A percentile compares a stretch with the other conserved stretches of the same genome.
These are phyloP conservation scores for Centrocercus urophasianus DNA, from an alignment of 2,113 vertebrate genomes.

Conservation along the genomic window DNA sequence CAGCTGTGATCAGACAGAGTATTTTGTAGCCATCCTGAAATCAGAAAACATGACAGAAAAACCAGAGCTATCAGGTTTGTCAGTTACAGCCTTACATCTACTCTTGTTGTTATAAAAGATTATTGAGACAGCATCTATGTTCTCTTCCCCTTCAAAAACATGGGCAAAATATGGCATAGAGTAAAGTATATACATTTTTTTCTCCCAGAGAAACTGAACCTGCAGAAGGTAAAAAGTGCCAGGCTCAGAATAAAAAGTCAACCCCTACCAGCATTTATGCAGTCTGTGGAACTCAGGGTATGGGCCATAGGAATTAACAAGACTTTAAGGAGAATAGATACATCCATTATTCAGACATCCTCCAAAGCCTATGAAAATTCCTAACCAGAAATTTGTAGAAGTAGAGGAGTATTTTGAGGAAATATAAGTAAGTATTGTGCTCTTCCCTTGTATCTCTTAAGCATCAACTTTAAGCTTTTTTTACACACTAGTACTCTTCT, in stretches of 20 bases:
- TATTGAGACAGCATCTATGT: rapidly evolving
- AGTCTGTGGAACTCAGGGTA: neutral
- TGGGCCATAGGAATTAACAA: rapidly evolving
- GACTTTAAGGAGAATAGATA: neutral
- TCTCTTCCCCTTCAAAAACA: neutral
- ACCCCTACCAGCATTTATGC: neutral
- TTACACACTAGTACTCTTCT: neutral
- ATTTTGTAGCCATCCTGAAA: neutral
- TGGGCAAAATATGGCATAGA: neutral
- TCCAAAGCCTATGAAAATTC: neutral
- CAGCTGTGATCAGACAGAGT: neutral
- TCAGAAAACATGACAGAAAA: neutral
- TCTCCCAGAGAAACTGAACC: neutral
- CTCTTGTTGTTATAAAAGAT: neutral
- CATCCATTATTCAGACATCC: neutral
- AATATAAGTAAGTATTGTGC: neutral
- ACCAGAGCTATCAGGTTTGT: neutral
- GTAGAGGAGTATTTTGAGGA: neutral
- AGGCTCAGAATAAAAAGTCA: neutral
- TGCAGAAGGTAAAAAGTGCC: neutral
- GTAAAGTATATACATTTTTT: neutral
- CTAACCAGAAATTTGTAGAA: neutral
- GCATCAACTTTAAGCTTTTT: neutral
- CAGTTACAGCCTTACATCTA: neutral
- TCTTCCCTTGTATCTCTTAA: neutral